Evolutionary conservation across 2,113 vertebrate genomes (phyloP).

Genomic region (Oceanodroma tethys): DNA sequence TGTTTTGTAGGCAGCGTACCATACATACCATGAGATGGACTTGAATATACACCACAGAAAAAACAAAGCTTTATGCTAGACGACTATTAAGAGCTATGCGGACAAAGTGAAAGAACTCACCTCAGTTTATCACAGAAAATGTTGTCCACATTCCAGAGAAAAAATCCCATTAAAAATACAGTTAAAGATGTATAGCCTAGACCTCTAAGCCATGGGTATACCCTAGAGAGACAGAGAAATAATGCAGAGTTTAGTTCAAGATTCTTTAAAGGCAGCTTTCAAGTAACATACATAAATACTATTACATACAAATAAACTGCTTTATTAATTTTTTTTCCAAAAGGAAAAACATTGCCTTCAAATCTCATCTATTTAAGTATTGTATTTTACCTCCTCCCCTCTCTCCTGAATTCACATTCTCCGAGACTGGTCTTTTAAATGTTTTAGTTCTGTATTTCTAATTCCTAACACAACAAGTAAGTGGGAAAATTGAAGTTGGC

Average conservation of each 20-base stretch:
- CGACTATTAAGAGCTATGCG: background rate
- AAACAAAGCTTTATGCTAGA: background rate
- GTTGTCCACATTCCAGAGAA: conserved; percentile 97
- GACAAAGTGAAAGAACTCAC: conserved; percentile 67
- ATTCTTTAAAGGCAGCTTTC: background rate
- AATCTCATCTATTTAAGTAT: background rate
- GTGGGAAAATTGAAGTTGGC: background rate
- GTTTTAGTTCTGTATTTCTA: background rate
- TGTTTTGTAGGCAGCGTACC: background rate
- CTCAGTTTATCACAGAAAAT: conserved; percentile 91
- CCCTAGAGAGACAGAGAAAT: conserved; percentile 73
- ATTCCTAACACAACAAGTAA: fast-evolving
- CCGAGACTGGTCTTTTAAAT: background rate
- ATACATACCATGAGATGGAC: background rate
- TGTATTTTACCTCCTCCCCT: background rate
- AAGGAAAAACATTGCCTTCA: background rate
- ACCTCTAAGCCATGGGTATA: conserved; percentile 92
- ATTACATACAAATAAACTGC: background rate
- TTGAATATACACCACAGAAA: background rate
- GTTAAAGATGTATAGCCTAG: conserved; percentile 90
- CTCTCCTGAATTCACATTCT: background rate
- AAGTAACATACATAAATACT: background rate
- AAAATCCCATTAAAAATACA: conserved; percentile 91
- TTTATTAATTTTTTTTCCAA: background rate
- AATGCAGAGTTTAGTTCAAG: background rate